Conservation (phyloP, 2,888 invertebrate genomes). For the Schizaphis graminum region DNA sequence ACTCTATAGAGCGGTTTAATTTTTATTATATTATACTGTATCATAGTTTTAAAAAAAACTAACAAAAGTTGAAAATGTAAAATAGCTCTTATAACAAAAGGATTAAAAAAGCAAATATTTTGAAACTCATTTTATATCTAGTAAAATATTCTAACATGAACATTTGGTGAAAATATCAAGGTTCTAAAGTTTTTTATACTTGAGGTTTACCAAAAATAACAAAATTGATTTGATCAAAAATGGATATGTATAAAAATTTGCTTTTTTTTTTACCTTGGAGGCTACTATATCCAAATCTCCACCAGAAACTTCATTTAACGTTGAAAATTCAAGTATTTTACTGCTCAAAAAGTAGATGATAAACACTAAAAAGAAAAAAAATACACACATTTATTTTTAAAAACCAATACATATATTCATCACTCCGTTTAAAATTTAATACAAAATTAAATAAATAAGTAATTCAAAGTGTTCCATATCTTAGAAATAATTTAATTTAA, state of each 20-base stretch:
- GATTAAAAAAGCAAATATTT: too few species aligned
- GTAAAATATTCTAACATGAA: background rate
- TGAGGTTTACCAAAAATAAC: background rate
- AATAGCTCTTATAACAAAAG: too few species aligned
- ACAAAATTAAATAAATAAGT: background rate
- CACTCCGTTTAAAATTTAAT: background rate
- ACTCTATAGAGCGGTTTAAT: too few species aligned
- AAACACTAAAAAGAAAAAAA: background rate
- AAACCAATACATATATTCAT: background rate
- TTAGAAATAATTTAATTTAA: background rate
- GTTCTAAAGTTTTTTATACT: background rate
- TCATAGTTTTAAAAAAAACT: too few species aligned
- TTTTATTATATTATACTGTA: too few species aligned
- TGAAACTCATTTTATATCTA: background rate
- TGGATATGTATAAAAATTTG: too few species aligned
- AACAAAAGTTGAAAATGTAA: too few species aligned
- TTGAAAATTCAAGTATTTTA: background rate
- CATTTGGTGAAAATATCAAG: background rate
- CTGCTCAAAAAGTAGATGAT: background rate
- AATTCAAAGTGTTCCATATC: background rate
- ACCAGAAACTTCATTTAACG: too few species aligned
- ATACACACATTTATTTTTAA: background rate
- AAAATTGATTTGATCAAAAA: background rate
- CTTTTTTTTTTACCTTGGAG: too few species aligned
- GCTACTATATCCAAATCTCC: too few species aligned